Evolutionary conservation across 2,797 vertebrate species (phyloP).

Genomic region (Gymnoscopelus braueri): DNA sequence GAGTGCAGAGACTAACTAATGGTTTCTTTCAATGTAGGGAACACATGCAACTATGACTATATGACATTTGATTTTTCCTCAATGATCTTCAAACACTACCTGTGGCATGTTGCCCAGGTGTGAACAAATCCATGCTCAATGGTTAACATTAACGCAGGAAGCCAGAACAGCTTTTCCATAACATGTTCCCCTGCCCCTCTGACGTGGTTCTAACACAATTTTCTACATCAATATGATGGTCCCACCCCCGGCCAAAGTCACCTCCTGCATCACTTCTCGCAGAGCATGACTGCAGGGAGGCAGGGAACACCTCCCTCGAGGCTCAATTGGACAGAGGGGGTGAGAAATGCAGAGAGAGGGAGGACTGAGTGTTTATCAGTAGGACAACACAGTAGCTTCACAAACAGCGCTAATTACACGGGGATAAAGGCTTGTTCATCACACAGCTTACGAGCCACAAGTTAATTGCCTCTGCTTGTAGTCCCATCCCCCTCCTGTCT

Average conservation of each 20-base stretch:
- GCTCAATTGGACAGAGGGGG: slow-evolving; percentile 29
- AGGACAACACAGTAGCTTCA: slow-evolving; percentile 73
- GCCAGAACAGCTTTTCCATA: slow-evolving; percentile 4
- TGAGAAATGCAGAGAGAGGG: slow-evolving; percentile 37
- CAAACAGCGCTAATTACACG: slow-evolving; percentile 83
- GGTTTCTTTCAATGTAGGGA: slow-evolving; percentile 27
- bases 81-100: slow-evolving; percentile 23
- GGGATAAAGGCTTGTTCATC: slow-evolving; percentile 82
- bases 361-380: slow-evolving; percentile 70
- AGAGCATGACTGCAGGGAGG: not conserved
- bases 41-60: slow-evolving; percentile 9
- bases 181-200: not conserved
- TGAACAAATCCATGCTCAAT: slow-evolving; percentile 9
- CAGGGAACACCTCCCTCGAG: not conserved
- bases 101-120: slow-evolving; percentile 1
- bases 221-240: slow-evolving; percentile 9
- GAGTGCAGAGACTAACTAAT: slow-evolving; percentile 19
- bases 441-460: slow-evolving; percentile 78
- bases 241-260: not conserved
- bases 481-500: slow-evolving; percentile 53
- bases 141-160: slow-evolving; percentile 33
- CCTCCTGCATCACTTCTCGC: not conserved
- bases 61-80: slow-evolving; percentile 12
- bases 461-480: slow-evolving; percentile 81
- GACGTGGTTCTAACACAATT: not conserved